Evolutionary conservation across 1,140 invertebrate species (phyloP), one percentile per base, ranked within the genome.

Genomic region (Idris sp.): DNA sequence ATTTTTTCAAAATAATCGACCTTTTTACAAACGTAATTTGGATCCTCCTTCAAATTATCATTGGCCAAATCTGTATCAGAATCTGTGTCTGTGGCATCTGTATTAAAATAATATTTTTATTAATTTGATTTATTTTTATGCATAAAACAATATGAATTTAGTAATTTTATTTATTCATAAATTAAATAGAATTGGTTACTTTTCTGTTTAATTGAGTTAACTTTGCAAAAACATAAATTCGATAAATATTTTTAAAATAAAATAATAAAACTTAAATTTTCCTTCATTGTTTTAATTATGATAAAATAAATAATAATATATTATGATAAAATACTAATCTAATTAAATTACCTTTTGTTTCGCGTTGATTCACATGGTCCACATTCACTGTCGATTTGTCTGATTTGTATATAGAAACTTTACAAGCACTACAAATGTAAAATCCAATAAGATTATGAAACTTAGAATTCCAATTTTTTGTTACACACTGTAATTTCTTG

Each of bases 371-470:
- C n/a, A 9, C 5, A 8, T 4, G 2, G 4, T 30, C 9, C 5
- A 30, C 8, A 4, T 2, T 35, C 2, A 40, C 4, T 1, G 9
- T 18, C 19, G 16, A 6, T 18, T 35, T 2, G 8, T n/a, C 16
- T 48, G 25, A 25, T 31, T 48, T 26, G 8, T 14, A 31, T 4
- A 48, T 2, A 18, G 36, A 4, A 40, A 3, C 7, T 40, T 38
- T 38, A 30, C 51, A 54, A 15, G 15, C 1, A 7, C n/a, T 40
- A 11, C 51, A 54, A 26, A 54, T 10, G 31, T 54, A 11, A 4
- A 16, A 14, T 3, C 51, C 51, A 41, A 54, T 14, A 7, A 54
- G 41, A n/a, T 40, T 15, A 30, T 54, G 16, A 8, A 54, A 54
- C n/a, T 30, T 41, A 15, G 8, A 10, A 40, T 54, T 28, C 19